These are phyloP conservation scores for Plecturocebus donacophilus DNA, from an alignment of 2,113 vertebrate genomes.

Conservation along the genomic window DNA sequence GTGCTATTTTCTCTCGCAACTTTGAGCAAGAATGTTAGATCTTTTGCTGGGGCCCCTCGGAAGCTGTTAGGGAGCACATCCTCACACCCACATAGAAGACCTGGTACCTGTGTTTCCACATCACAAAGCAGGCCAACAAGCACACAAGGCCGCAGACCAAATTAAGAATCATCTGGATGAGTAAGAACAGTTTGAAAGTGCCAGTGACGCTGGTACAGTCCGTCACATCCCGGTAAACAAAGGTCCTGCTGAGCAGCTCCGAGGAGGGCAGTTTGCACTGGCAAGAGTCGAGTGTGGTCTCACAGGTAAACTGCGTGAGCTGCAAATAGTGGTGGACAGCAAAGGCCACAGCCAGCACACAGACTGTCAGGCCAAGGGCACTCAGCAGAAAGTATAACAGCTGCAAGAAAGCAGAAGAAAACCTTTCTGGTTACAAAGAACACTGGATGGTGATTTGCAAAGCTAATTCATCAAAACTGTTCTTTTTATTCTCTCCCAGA, in stretches of 20 bases:
- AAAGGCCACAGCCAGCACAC: constrained; percentile 91
- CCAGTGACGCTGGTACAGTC: constrained; percentile 88
- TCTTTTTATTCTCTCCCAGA: neutral
- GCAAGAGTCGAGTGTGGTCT: constrained; percentile 81
- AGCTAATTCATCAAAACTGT: neutral
- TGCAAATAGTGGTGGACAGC: constrained; percentile 90
- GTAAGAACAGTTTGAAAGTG: constrained; percentile 89
- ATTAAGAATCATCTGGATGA: constrained; percentile 94
- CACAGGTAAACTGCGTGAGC: constrained; percentile 87
- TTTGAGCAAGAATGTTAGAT: constrained; percentile 80
- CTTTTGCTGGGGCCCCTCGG: constrained; percentile 85
- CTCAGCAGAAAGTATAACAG: constrained; percentile 95
- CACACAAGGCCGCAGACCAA: constrained; percentile 90
- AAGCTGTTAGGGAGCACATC: constrained; percentile 77
- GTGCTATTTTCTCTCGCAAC: neutral
- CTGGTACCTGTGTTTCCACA: constrained; percentile 99
- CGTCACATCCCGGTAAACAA: constrained; percentile 86
- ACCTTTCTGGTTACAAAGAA: neutral
- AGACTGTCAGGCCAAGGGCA: constrained; percentile 88
- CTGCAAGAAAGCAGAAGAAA: constrained; percentile 82
- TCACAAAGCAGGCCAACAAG: constrained; percentile 90
- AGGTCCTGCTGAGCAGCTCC: constrained; percentile 92
- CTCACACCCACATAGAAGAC: constrained; percentile 93
- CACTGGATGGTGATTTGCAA: neutral
- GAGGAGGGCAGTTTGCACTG: constrained; percentile 88